phyloP scores from a whole-genome alignment of 2,113 vertebrate genomes.

The Mus pahari region DNA sequence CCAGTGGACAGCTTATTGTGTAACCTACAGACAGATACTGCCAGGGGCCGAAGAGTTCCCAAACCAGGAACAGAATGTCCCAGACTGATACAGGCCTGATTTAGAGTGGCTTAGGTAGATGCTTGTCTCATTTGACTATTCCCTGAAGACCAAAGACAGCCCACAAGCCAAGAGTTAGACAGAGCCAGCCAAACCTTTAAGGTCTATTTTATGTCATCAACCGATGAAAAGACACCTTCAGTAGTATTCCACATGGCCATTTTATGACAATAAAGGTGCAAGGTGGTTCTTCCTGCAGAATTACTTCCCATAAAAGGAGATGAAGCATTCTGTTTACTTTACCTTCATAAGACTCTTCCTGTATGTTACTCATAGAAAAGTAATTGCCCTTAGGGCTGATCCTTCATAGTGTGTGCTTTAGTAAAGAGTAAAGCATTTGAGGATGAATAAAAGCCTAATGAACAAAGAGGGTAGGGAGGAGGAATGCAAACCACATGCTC shows the following conservation, averaged over 20 bases:
- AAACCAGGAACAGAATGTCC: conserved; percentile 53
- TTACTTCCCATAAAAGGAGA: conserved; percentile 73
- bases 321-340: conserved; percentile 44
- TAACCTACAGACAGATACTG: conserved; percentile 51
- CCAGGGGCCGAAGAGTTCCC: conserved; percentile 33
- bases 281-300: conserved; percentile 64
- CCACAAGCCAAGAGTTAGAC: not conserved
- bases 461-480: conserved; percentile 20
- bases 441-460: conserved; percentile 57
- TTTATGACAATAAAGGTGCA: conserved; percentile 47
- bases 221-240: conserved; percentile 64
- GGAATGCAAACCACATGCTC: conserved; percentile 52
- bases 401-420: conserved; percentile 51
- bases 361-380: conserved; percentile 68
- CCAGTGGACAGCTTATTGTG: not conserved
- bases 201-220: conserved; percentile 44
- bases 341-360: conserved; percentile 57
- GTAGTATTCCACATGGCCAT: conserved; percentile 28
- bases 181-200: conserved; percentile 46
- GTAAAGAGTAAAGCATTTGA: conserved; percentile 68
- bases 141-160: conserved; percentile 1
- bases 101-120: conserved; percentile 42
- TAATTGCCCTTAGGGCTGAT: conserved; percentile 71
- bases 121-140: conserved; percentile 10
- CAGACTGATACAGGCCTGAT: not conserved